Evolutionary conservation across 2,888 invertebrate species (phyloP).

Genomic region (Agonopterix arenella): DNA sequence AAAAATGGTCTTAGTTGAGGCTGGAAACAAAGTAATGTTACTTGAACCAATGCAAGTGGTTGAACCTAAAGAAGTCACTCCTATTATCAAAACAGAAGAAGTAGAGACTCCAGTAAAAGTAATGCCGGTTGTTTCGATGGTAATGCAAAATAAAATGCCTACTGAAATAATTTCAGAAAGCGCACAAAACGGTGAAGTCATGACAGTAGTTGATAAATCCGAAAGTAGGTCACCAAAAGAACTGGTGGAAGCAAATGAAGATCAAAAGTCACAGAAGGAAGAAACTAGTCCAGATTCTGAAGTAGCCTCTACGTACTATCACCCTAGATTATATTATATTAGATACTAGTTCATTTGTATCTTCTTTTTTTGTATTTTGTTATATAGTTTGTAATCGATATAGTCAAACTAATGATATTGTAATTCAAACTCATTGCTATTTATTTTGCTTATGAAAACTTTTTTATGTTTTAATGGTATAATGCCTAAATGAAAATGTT

Average conservation of each 20-base stretch:
- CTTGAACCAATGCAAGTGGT: constrained; percentile 22
- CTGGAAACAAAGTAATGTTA: constrained; percentile 24
- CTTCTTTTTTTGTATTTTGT: constrained; percentile 8
- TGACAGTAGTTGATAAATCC: constrained; percentile 14
- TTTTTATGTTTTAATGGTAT: too few species aligned
- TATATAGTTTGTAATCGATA: constrained; percentile 10
- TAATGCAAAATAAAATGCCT: constrained; percentile 16
- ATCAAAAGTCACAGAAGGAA: constrained; percentile 20
- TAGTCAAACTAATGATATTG: too few species aligned
- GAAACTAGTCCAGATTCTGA: constrained; percentile 45
- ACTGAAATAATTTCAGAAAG: constrained; percentile 14
- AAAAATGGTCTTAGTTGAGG: constrained; percentile 19
- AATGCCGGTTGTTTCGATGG: constrained; percentile 30
- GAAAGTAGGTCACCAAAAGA: constrained; percentile 15
- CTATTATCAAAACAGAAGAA: constrained; percentile 23
- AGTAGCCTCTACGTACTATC: constrained; percentile 60
- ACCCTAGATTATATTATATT: constrained; percentile 53
- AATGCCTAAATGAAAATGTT: too few species aligned
- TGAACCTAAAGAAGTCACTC: constrained; percentile 18
- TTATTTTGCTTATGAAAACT: too few species aligned
- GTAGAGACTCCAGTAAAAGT: constrained; percentile 24
- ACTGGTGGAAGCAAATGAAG: constrained; percentile 14
- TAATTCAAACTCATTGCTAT: too few species aligned
- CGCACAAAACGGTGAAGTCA: constrained; percentile 3
- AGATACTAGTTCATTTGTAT: constrained; percentile 24